Conservation (phyloP, 1,140 invertebrate species). For the Drosophila sulfurigaster region DNA sequence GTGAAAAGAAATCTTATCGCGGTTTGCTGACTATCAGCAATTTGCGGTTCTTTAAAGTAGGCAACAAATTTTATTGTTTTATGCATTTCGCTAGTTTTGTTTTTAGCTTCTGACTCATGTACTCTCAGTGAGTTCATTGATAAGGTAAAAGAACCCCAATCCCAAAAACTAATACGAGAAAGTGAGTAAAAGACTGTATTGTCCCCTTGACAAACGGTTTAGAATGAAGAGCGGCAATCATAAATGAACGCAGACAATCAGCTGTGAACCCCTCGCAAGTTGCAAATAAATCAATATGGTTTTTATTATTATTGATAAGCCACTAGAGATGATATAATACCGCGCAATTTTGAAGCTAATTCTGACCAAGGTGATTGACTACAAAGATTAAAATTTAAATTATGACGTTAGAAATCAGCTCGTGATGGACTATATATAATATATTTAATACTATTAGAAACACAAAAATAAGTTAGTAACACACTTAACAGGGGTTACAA, state of each 20-base stretch:
- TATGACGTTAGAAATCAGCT: neutral
- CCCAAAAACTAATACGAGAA: conserved; percentile 4
- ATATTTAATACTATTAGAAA: too few relatives aligned
- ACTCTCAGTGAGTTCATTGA: neutral
- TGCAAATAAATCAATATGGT: neutral
- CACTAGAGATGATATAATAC: neutral
- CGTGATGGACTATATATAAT: too few relatives aligned
- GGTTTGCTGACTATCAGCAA: conserved; percentile 1
- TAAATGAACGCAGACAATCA: conserved; percentile 11
- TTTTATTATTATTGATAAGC: conserved; percentile 28
- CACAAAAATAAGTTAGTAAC: too few relatives aligned
- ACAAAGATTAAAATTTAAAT: neutral
- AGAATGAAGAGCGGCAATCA: neutral
- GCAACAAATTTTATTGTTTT: conserved; percentile 9
- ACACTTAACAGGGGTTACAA: too few relatives aligned
- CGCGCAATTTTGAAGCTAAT: neutral
- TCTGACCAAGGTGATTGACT: neutral
- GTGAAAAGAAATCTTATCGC: conserved; percentile 13
- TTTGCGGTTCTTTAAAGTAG: conserved; percentile 12
- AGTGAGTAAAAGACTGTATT: conserved; percentile 7
- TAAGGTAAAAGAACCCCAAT: conserved; percentile 11
- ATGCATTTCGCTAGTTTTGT: neutral
- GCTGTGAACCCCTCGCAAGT: conserved; percentile 4
- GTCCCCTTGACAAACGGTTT: neutral
- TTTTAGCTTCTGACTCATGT: conserved; percentile 18